Percentiles rank a stretch among this genome's conserved stretches.
These are phyloP conservation scores for Aphidoletes aphidimyza DNA, from an alignment of 2,888 invertebrate species.

Conservation along the genomic window DNA sequence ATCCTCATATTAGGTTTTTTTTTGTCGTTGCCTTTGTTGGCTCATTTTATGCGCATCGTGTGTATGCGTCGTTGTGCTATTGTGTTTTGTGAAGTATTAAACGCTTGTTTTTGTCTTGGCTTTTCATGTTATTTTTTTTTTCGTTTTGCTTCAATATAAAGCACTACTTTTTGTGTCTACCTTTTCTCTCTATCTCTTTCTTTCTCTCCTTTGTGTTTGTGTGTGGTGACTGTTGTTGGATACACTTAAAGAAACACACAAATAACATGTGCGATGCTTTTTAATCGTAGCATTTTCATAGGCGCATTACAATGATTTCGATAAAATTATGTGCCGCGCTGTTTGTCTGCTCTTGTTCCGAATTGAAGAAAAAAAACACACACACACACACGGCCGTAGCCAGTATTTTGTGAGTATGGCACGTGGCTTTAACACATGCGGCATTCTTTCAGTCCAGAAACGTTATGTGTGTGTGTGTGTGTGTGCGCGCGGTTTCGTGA, in stretches of 20 bases:
- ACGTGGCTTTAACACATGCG: conserved; percentile 52
- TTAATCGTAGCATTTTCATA: conserved; percentile 23
- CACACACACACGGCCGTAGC: not conserved
- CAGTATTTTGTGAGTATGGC: conserved; percentile 10
- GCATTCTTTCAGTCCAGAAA: not conserved
- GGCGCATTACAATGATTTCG: not conserved
- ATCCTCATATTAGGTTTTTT: not conserved
- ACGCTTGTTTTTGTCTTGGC: conserved; percentile 48
- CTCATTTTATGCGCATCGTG: conserved; percentile 44
- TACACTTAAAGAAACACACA: conserved; percentile 48
- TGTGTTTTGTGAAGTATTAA: conserved; percentile 36
- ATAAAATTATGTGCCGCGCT: conserved; percentile 25
- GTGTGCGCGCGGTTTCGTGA: conserved; percentile 5
- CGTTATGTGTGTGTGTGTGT: not conserved
- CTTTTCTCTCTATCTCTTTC: conserved; percentile 30
- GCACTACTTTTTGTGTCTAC: not conserved
- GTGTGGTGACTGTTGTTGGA: no score
- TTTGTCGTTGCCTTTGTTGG: conserved; percentile 24
- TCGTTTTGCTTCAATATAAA: not conserved
- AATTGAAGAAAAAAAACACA: not conserved
- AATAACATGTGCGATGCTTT: conserved; percentile 27
- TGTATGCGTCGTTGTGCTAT: conserved; percentile 23
- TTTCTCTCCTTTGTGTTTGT: not conserved
- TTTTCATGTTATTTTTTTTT: conserved; percentile 43
- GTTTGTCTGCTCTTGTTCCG: conserved; percentile 1